These are phyloP conservation scores for Microcebus tavaratra DNA, from an alignment of 2,113 vertebrate species.

Conservation along the genomic window DNA sequence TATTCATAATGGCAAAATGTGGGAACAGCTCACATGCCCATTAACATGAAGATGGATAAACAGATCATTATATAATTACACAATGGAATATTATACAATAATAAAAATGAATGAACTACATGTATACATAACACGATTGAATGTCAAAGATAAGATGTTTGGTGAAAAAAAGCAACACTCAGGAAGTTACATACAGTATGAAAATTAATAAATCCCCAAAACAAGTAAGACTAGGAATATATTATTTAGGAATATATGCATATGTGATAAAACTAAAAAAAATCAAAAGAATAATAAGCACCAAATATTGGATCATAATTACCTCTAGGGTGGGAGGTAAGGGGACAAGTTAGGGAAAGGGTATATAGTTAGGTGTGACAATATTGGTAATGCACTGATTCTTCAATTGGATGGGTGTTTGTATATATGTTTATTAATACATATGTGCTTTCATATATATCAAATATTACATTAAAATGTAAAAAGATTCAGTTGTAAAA, in stretches of 20 bases:
- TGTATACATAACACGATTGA: not conserved
- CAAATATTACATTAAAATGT: not conserved
- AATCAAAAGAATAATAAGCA: not conserved
- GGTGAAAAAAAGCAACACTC: not conserved
- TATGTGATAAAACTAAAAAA: not conserved
- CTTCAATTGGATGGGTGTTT: not conserved
- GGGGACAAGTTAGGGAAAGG: too few relatives aligned
- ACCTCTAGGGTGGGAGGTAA: not conserved
- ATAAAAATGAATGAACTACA: not conserved
- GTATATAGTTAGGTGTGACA: not conserved
- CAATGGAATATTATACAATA: not conserved
- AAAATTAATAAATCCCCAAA: not conserved
- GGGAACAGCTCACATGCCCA: not conserved
- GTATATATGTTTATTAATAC: not conserved
- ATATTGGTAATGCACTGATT: not conserved
- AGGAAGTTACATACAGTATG: not conserved
- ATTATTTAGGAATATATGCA: not conserved
- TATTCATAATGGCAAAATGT: not conserved
- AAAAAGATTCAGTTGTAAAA: slow-evolving; percentile 10
- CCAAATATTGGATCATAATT: not conserved
- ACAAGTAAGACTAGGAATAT: not conserved
- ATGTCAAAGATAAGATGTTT: not conserved
- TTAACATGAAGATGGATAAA: not conserved
- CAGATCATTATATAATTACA: not conserved
- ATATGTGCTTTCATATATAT: not conserved